Conservation (phyloP, 2,113 vertebrate genomes). For the Pollimyrus isidori region DNA sequence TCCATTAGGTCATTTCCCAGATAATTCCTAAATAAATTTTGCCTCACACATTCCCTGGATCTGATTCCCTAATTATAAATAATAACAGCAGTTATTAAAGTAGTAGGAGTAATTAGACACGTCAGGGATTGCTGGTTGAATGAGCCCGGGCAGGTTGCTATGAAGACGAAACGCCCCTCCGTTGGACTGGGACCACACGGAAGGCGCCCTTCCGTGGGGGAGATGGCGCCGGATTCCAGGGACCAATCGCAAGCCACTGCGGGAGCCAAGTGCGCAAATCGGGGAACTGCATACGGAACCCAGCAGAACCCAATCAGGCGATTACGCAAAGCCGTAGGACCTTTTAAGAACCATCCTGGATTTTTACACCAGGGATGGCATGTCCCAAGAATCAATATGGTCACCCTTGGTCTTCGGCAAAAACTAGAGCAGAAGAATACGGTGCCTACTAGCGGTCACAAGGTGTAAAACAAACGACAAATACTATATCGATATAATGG, state of each 20-base stretch:
- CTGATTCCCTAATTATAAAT: background rate
- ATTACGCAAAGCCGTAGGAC: background rate
- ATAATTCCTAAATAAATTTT: background rate
- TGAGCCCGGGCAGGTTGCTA: background rate
- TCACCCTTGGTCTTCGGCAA: background rate
- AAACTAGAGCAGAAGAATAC: background rate
- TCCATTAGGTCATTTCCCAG: background rate
- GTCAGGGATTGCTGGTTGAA: background rate
- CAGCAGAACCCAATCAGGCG: background rate
- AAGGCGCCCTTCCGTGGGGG: background rate
- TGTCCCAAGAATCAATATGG: background rate
- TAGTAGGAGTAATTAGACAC: background rate
- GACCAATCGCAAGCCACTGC: background rate
- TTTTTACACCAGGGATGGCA: background rate
- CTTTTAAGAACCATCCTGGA: background rate
- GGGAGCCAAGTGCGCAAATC: background rate
- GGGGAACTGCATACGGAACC: background rate
- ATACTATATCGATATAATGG: background rate
- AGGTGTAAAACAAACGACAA: background rate
- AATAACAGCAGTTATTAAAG: background rate
- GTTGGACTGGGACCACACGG: background rate
- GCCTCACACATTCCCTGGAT: background rate
- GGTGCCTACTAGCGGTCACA: background rate
- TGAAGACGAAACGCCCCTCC: background rate
- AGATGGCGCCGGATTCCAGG: background rate